Evolutionary conservation across 2,888 invertebrate genomes (phyloP).

Genomic region (Tenthredo notha): DNA sequence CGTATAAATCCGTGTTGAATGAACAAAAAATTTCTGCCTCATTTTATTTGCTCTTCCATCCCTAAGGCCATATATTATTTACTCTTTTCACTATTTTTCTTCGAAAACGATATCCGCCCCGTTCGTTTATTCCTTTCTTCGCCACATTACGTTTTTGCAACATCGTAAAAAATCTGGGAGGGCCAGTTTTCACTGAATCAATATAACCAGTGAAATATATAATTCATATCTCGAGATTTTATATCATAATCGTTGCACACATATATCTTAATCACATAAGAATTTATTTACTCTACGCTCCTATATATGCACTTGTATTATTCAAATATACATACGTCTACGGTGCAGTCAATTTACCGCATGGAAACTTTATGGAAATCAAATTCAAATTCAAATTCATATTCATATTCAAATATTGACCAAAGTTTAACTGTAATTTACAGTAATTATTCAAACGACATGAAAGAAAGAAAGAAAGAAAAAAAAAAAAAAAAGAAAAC

Average conservation of each 20-base stretch:
- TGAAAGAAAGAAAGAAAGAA: background rate
- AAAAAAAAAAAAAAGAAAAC: background rate
- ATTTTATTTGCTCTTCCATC: background rate
- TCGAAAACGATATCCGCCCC: background rate
- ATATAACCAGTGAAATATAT: background rate
- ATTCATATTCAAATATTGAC: background rate
- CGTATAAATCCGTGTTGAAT: background rate
- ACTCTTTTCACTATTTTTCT: background rate
- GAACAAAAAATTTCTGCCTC: background rate
- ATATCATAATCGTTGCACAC: background rate
- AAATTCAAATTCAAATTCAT: background rate
- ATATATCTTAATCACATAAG: background rate
- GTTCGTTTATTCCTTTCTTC: background rate
- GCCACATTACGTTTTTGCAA: slow-evolving; percentile 8
- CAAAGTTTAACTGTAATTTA: background rate
- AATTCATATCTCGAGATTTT: background rate
- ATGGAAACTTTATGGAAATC: background rate
- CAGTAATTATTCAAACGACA: background rate
- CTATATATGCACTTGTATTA: background rate
- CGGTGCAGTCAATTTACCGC: background rate
- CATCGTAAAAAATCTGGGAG: background rate
- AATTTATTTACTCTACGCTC: background rate
- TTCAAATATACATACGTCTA: background rate
- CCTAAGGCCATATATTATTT: background rate
- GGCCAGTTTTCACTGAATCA: background rate